These are phyloP conservation scores for Ametastegia equiseti DNA, from an alignment of 2,888 invertebrate genomes.

Conservation along the genomic window DNA sequence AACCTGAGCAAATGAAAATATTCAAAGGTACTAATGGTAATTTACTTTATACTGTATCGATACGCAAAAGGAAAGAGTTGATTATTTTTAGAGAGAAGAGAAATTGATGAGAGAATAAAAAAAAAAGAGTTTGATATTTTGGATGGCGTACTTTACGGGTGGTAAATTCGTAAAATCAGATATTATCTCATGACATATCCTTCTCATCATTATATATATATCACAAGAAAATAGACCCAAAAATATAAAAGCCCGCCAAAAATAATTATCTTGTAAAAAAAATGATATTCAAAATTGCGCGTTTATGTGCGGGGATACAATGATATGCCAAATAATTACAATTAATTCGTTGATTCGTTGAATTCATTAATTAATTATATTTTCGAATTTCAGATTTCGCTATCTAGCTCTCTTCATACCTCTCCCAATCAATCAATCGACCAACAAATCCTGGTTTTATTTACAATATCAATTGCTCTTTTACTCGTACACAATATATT, in stretches of 20 bases:
- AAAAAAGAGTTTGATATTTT: slow-evolving; percentile 7
- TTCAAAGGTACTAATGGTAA: no score
- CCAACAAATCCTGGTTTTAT: slow-evolving; percentile 57
- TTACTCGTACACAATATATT: slow-evolving; percentile 49
- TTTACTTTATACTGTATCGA: no score
- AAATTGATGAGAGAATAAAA: not conserved
- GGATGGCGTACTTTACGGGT: slow-evolving; percentile 32
- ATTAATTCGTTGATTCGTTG: no score
- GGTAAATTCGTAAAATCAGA: not conserved
- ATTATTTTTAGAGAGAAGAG: not conserved
- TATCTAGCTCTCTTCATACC: slow-evolving; percentile 59
- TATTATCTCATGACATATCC: slow-evolving; percentile 30
- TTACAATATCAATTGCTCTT: slow-evolving; percentile 48
- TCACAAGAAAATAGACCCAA: slow-evolving; percentile 67
- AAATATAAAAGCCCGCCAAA: slow-evolving; percentile 77
- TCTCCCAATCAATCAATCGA: slow-evolving; percentile 55
- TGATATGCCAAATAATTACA: slow-evolving; percentile 59
- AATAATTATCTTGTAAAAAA: slow-evolving; percentile 61
- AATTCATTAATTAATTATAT: slow-evolving; percentile 58
- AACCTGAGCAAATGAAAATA: no score
- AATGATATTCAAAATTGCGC: slow-evolving; percentile 55
- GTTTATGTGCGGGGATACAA: slow-evolving; percentile 64
- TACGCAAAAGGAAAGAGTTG: no score
- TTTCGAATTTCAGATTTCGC: slow-evolving; percentile 71
- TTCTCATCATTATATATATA: not conserved